phyloP scores from a whole-genome alignment of 2,113 vertebrate genomes.

The Pristiophorus japonicus region DNA sequence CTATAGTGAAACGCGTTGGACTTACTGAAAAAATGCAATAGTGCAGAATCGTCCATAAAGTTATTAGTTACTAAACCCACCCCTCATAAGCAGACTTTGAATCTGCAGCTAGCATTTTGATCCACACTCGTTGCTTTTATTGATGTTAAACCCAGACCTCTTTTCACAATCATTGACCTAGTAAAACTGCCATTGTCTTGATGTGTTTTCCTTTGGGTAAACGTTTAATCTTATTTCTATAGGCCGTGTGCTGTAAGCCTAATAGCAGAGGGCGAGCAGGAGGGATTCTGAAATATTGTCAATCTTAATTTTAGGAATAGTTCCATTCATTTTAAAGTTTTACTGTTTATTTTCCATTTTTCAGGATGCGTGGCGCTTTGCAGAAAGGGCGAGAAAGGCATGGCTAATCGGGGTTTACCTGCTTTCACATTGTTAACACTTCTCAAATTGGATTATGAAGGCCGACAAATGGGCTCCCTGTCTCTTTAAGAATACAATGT shows the following conservation, averaged over 20 bases:
- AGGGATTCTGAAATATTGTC: neutral
- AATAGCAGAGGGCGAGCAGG: neutral
- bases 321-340: neutral
- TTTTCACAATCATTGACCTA: neutral
- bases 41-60: too few relatives aligned
- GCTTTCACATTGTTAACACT: neutral
- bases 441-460: neutral
- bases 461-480: neutral
- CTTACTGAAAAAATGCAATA: neutral
- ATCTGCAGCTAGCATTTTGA: neutral
- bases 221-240: neutral
- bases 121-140: neutral
- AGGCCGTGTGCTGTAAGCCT: neutral
- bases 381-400: too few relatives aligned
- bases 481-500: conserved; percentile 33
- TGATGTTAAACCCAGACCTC: neutral
- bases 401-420: neutral
- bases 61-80: too few relatives aligned
- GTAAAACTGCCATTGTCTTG: neutral
- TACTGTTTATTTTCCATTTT: neutral
- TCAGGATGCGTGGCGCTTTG: too few relatives aligned
- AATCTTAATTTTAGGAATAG: neutral
- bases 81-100: neutral
- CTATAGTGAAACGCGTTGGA: neutral
- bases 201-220: neutral